Base-by-base conservation (phyloP, 2,113 vertebrate species). In the Campylomormyrus numenius region DNA sequence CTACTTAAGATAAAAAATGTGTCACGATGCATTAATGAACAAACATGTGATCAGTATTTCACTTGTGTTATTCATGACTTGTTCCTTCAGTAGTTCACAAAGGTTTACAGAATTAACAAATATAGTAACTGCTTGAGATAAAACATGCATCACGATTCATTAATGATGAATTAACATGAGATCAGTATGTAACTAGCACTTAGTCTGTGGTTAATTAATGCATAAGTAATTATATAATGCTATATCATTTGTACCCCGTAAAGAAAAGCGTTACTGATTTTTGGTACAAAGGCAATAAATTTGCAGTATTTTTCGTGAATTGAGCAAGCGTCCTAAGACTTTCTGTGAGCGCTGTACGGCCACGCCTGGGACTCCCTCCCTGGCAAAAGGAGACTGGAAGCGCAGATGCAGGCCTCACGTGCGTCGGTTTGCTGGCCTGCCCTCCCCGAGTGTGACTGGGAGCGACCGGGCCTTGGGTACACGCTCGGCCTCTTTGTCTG, bases 391-490 rank as follows among this genome's bases (percentile, higher is more conserved):
- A 62, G 24, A 62, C 24, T 8, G 58, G 8, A n/a, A n/a, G 58
- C 0, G 24, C 24, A 10, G 24, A 9, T 10, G 24, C 8, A 27
- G 24, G 3, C 10, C 62, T 70, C 10, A 31, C 10, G 10, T 13
- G 62, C 3, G 8, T 0, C 62, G 2, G 62, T 66, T 27, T 66
- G n/a, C 10, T 31, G 27, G 3, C 27, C n/a, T 27, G 27, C 10
- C 27, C n/a, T 27, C n/a, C 1, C 62, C n/a, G n/a, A n/a, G 24
- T 31, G 62, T 70, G 62, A 70, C 62, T 31, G n/a, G 10, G 62
- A 70, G 85, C 49, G 88, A 88, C 87, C n/a, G 93, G 94, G 95
- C 93, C 94, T 94, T 93, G 95, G 95, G 94, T 94, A 90, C 92
- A 94, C 93, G 93, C 93, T 85, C 35, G 1, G 89, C 89, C 93